phyloP scores from a whole-genome alignment of 2,797 vertebrate genomes.

The Parambassis ranga region DNA sequence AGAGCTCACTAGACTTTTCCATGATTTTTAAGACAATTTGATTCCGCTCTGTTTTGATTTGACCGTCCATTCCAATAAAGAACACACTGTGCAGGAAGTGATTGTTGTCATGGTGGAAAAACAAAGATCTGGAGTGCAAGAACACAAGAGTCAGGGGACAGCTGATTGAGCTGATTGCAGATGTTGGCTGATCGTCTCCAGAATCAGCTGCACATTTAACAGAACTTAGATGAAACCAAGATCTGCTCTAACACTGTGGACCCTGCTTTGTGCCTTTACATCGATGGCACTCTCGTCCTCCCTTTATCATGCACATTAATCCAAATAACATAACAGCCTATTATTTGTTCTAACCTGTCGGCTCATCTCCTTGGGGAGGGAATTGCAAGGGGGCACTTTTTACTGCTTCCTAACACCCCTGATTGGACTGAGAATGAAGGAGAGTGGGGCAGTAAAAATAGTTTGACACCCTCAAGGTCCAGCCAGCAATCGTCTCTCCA shows the following conservation, averaged over 20 bases:
- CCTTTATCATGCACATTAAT: slow-evolving; percentile 53
- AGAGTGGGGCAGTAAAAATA: slow-evolving; percentile 79
- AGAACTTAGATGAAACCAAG: slow-evolving; percentile 16
- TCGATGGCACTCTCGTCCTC: slow-evolving; percentile 8
- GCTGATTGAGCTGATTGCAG: slow-evolving; percentile 57
- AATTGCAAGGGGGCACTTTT: slow-evolving; percentile 51
- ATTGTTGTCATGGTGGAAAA: slow-evolving; percentile 8
- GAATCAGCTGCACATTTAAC: slow-evolving; percentile 1
- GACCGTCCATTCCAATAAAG: slow-evolving; percentile 39
- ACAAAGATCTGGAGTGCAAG: slow-evolving; percentile 20
- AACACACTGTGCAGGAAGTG: slow-evolving; percentile 35
- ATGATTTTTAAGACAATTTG: slow-evolving; percentile 36
- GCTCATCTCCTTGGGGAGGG: slow-evolving; percentile 62
- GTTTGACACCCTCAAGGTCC: slow-evolving; percentile 78
- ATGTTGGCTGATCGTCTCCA: slow-evolving; percentile 54
- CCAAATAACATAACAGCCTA: slow-evolving; percentile 63
- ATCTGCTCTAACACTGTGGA: not conserved
- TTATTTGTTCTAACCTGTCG: slow-evolving; percentile 67
- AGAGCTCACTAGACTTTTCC: slow-evolving; percentile 29
- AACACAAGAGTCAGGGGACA: slow-evolving; percentile 41
- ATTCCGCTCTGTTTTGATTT: slow-evolving; percentile 44
- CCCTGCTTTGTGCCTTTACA: slow-evolving; percentile 14
- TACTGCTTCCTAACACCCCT: slow-evolving; percentile 73
- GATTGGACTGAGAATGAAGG: slow-evolving; percentile 64
- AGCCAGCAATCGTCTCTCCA: slow-evolving; percentile 72